Evolutionary conservation across 2,113 vertebrate genomes (phyloP), one percentile per base, ranked within the genome.

Genomic region (Asarcornis scutulata): DNA sequence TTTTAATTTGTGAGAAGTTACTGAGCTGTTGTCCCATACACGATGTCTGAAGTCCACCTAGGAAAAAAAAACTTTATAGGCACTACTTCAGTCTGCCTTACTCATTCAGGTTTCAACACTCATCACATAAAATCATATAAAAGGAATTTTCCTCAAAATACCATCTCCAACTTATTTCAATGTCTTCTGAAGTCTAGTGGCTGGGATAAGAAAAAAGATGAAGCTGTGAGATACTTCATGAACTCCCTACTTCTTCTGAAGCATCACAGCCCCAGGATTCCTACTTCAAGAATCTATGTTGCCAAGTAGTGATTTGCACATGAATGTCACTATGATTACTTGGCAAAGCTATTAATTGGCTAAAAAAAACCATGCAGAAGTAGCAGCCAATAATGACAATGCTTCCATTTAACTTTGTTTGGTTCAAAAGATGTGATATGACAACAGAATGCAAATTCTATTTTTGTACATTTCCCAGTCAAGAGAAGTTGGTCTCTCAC

Each of bases 91-190:
- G 16, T 58, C 44, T 76, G 25, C 29, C 18, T 69, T 67, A 18
- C 14, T 74, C 31, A 16, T 66, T 23, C 23, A 67, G 12, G 12
- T 34, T 78, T 13, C 52, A 81, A 40, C n/a, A 16, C 6, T 38
- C 3, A 0, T 36, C 20, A 22, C 13, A 31, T 32, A 53, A 74
- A 71, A 13, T 8, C 4, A 7, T 9, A 4, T 6, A 52, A 38
- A 80, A 53, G 9, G 32, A 17, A 58, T 44, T 12, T 50, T 50
- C 22, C 16, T 18, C 27, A 23, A 11, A 31, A 23, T 13, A 27
- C 17, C 7, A 29, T 0, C 0, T 17, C 18, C 12, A 6, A 74
- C 9, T 52, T 44, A 52, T 42, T 83, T 83, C 52, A 46, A 1
- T 59, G 32, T 11, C 23, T 72, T 86, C 64, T 86, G 32, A 26